Base-by-base conservation (phyloP, 2,888 invertebrate genomes). In the Biston stratarius region DNA sequence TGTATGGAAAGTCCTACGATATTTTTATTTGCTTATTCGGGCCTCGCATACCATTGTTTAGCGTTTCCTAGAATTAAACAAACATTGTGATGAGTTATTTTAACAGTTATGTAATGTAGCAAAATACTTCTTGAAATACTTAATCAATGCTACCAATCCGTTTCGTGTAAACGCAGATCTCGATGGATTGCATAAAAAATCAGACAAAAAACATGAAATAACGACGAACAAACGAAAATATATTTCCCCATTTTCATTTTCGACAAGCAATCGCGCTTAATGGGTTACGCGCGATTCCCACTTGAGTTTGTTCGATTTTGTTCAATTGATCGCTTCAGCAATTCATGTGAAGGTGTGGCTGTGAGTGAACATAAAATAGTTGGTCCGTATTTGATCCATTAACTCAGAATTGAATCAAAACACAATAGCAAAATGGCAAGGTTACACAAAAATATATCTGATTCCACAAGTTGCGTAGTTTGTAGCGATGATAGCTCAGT, bases 231-330 rank as follows among this genome's bases (percentile, higher is more conserved):
- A 90, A 89, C 88, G 88, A 85, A 91, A 88, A 92, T 90, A 87
- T 91, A 90, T 90, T 84, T 83, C 77, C 82, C 87, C 86, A 85
- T 91, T 91, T 91, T 91, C 87, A 92, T 92, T 91, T 92, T 90
- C 87, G 91, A 91, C 91, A 91, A 91, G 90, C 90, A 90, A 89
- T 90, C 89, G 88, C 83, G 84, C 88, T 91, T 89, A 91, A 92
- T 92, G 88, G 91, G 87, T 88, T 88, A 84, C 87, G 83, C 83
- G 78, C 86, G 88, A 91, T 88, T 90, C 91, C 90, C 92, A 88
- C 92, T 91, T 92, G 89, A 89, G 84, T 90, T 87, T 84, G 87
- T 90, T 86, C 88, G 83, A 89, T 88, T 89, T 89, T 88, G 87
- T 90, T 86, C 87, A 88, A 89, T 90, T 85, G 86, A 90, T 88